A percentile compares a stretch with the other conserved stretches of the same genome.
Conservation (phyloP, 2,797 vertebrate genomes). For the Menidia menidia region DNA sequence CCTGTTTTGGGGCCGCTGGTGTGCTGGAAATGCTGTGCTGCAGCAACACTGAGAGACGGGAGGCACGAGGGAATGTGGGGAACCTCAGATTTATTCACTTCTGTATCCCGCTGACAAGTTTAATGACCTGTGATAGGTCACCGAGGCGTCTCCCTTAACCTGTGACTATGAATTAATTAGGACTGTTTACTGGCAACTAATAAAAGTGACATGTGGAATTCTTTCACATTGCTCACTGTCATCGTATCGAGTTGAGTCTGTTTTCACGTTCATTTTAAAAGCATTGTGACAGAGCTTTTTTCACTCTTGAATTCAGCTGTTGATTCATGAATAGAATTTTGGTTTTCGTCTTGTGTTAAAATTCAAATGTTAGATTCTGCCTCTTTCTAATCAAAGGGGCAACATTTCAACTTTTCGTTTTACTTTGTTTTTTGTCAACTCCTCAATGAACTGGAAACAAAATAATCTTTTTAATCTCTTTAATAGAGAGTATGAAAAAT, state of each 20-base stretch:
- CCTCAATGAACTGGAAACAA: not conserved
- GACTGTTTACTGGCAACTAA: not conserved
- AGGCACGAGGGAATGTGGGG: not conserved
- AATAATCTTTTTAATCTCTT: not conserved
- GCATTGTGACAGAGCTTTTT: not conserved
- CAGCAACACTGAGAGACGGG: not conserved
- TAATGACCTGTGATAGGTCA: conserved; percentile 51
- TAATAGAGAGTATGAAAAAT: not conserved
- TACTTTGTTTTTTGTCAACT: conserved; percentile 1
- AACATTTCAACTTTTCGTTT: not conserved
- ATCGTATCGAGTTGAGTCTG: not conserved
- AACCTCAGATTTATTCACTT: conserved; percentile 29
- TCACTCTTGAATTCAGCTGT: not conserved
- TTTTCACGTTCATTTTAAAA: conserved; percentile 4
- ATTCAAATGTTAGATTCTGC: too few relatives aligned
- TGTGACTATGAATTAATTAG: conserved; percentile 56
- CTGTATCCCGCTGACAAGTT: conserved; percentile 20
- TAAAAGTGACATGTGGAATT: not conserved
- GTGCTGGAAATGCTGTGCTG: not conserved
- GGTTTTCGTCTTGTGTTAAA: not conserved
- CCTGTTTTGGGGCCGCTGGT: not conserved
- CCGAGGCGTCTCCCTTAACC: conserved; percentile 14
- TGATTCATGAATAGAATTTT: not conserved
- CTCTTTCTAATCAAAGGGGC: not conserved
- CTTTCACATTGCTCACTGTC: not conserved